Base-by-base conservation (phyloP, 2,797 vertebrate species). In the Danio aesculapii region DNA sequence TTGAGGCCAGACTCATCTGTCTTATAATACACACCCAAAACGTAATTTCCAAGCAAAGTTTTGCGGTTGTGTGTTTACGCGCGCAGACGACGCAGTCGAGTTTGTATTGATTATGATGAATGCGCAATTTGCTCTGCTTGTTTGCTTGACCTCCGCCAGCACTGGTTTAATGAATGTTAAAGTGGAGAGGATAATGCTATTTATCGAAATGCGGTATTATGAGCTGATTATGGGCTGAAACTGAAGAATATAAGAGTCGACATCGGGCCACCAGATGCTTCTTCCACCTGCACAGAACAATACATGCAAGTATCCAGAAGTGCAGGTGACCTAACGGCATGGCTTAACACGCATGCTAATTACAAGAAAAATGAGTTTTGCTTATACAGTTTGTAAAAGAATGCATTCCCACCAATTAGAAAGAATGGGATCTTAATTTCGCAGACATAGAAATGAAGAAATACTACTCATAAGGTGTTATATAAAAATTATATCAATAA, bases 1-100 rank as follows among this genome's bases (percentile, higher is more conserved):
- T 63, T 52, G 59, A 75, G 53, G 68, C 49, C 57, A 82, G 50
- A 64, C 67, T 76, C 47, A 71, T 77, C 74, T 16, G 49, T 77
- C 66, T 61, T 69, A 17, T 43, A 61, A 69, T 69, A 61, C 76
- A 61, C 30, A 5, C 10, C 17, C 43, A 41, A 39, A 68, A 17
- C 55, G 62, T 16, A 19, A 53, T 55, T 76, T 66, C 30, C 1
- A 75, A 10, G n/a, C 49, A 10, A 69, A 77, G 59, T 50, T 17
- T 49, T 77, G 67, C 17, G 52, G 21, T 50, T 78, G 55, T 69
- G 66, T 41, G 8, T 78, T 78, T 78, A 30, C 30, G 30, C 3
- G 30, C 30, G 30, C 30, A 1, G 30, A 30, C 1, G 30, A 30
- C 30, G 30, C 30, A 30, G 30, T 30, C 30, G 30, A 3, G 30